A percentile compares a stretch with the other conserved stretches of the same genome.
phyloP scores from a whole-genome alignment of 2,797 vertebrate genomes.

The Chiloscyllium punctatum region DNA sequence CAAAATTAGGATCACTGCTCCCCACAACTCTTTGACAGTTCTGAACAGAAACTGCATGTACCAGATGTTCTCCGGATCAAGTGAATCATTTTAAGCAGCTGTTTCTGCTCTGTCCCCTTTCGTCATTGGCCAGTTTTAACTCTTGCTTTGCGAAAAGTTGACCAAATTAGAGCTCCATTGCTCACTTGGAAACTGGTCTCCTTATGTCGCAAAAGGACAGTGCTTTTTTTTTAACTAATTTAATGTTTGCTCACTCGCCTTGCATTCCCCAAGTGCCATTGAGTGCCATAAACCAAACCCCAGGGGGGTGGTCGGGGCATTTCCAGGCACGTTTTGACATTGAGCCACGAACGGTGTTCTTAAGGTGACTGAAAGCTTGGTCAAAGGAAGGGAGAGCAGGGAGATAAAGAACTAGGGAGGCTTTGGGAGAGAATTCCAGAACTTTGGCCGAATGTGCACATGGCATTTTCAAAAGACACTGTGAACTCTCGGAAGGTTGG shows the following conservation, averaged over 20 bases:
- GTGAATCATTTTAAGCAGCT: too few relatives aligned
- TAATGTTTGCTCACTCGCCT: neutral
- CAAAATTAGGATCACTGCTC: neutral
- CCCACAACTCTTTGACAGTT: neutral
- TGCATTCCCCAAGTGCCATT: neutral
- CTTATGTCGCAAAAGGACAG: neutral
- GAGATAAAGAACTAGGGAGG: neutral
- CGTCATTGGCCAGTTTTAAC: neutral
- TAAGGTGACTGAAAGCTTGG: neutral
- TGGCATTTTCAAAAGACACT: neutral
- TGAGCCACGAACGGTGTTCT: neutral
- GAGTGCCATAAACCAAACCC: neutral
- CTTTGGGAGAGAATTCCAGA: neutral
- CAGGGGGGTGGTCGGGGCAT: neutral
- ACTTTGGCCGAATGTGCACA: neutral
- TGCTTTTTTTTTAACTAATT: neutral
- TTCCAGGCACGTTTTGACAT: neutral
- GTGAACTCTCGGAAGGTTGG: neutral
- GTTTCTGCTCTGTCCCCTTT: neutral
- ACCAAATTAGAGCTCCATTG: neutral
- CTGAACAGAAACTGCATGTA: neutral
- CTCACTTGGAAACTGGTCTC: neutral
- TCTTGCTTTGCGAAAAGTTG: neutral
- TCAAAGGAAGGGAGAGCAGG: neutral
- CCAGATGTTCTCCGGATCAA: neutral